Evolutionary conservation across 2,113 vertebrate genomes (phyloP).

Genomic region (Nicator chloris): DNA sequence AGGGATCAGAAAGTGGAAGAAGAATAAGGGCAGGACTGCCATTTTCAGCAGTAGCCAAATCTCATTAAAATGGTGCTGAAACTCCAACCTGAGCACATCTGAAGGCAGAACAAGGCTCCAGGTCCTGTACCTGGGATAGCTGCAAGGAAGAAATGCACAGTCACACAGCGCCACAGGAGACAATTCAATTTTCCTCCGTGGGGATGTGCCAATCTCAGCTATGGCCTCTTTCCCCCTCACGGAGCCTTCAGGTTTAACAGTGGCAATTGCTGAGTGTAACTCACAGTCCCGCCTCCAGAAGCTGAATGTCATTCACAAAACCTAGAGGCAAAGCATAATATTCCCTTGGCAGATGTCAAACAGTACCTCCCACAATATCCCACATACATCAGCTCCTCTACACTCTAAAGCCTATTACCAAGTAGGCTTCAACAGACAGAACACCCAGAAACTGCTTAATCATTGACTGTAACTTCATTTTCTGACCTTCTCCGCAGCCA

Average conservation of each 20-base stretch:
- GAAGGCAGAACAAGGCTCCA: background rate
- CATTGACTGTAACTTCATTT: background rate
- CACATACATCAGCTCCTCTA: conserved; percentile 40
- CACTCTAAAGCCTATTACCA: conserved; percentile 19
- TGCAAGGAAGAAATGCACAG: background rate
- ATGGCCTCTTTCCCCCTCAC: background rate
- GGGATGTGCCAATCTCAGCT: background rate
- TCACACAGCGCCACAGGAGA: background rate
- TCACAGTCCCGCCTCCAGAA: conserved; percentile 53
- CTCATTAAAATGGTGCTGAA: background rate
- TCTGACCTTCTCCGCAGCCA: background rate
- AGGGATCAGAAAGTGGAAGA: background rate
- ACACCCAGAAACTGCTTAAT: background rate
- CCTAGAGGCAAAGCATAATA: conserved; percentile 42
- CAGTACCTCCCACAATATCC: conserved; percentile 58
- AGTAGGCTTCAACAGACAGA: conserved; percentile 22
- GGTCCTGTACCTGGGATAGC: background rate
- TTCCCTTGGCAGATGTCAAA: conserved; percentile 52
- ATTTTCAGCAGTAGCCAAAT: background rate
- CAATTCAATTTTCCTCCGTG: background rate
- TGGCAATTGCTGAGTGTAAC: background rate
- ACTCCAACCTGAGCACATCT: background rate
- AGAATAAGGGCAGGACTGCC: background rate
- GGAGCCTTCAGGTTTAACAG: background rate
- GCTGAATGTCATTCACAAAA: conserved; percentile 58